Conservation (phyloP, 2,113 vertebrate species). For the Redunca redunca region DNA sequence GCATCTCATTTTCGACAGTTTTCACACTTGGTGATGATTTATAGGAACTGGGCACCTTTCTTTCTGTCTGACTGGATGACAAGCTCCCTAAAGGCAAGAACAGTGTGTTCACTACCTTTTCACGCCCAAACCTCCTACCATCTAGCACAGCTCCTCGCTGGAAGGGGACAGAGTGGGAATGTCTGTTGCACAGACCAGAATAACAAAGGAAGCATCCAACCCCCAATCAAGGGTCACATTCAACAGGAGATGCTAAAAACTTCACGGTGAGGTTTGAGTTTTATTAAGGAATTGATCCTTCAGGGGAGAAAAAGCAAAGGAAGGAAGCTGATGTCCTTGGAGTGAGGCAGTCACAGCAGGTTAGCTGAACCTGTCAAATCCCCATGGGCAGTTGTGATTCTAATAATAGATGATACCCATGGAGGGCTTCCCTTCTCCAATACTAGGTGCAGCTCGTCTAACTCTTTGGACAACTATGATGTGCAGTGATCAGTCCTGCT, state of each 20-base stretch:
- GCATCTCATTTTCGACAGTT: not conserved
- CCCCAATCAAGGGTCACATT: not conserved
- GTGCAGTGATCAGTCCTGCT: not conserved
- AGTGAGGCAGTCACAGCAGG: not conserved
- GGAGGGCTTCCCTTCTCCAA: not conserved
- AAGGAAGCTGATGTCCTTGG: not conserved
- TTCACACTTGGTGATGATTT: not conserved
- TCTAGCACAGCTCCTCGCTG: not conserved
- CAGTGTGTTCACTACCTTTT: not conserved
- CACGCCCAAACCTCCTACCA: not conserved
- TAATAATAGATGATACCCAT: not conserved
- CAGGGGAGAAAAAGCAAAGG: not conserved
- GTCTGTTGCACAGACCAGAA: not conserved
- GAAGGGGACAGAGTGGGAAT: not conserved
- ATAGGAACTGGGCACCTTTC: not conserved
- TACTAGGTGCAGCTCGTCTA: not conserved
- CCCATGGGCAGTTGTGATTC: accelerated
- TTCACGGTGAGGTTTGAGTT: not conserved
- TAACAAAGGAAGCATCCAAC: not conserved
- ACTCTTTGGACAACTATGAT: not conserved
- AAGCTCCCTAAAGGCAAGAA: not conserved
- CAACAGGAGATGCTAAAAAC: not conserved
- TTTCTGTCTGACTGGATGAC: not conserved
- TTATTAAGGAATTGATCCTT: not conserved
- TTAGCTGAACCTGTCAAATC: not conserved